Evolutionary conservation across 2,797 vertebrate species (phyloP), one percentile per base, ranked within the genome.

Genomic region (Aldrovandia affinis): DNA sequence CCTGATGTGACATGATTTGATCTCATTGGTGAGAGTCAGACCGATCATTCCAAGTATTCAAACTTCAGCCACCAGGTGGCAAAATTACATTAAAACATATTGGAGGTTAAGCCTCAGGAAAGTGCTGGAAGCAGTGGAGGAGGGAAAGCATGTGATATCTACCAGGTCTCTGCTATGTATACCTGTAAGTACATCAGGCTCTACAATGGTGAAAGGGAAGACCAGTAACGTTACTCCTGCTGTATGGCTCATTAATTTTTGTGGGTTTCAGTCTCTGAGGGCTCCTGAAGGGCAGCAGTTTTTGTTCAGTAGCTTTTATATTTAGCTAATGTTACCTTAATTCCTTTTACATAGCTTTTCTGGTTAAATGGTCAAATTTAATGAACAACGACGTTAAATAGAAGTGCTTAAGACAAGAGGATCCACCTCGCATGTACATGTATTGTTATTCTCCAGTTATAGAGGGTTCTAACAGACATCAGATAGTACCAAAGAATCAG

Each of bases 31-130:
- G 68, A 22, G 73, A 10, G 42, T 47, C 73, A 33, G 47, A 20
- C 50, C 4, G 14, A 20, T 57, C 50, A 42, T 39, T 22, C n/a
- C 30, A 10, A 12, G 30, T 28, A 20, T 22, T 78, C 75, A 50
- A 15, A 83, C 57, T 63, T 47, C 83, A 44, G 78, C 83, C 22
- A 78, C 57, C 47, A 83, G 83, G 83, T 52, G 75, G 83, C 59
- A 42, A 68, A 42, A 80, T 68, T 55, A 28, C 63, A 70, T 73
- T 82, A 82, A 54, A 44, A 70, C 65, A 22, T 54, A 12, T 25
- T 7, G 50, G 47, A 12, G 25, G 14, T 7, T 14, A 70, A 1
- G 44, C 39, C 1, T 25, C 42, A 33, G 81, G 39, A 61, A 61
- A 63, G 36, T 61, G 20, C 28, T 18, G 42, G 61, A 42, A 82